phyloP scores from a whole-genome alignment of 1,140 invertebrate species.

The Nilaparvata lugens region DNA sequence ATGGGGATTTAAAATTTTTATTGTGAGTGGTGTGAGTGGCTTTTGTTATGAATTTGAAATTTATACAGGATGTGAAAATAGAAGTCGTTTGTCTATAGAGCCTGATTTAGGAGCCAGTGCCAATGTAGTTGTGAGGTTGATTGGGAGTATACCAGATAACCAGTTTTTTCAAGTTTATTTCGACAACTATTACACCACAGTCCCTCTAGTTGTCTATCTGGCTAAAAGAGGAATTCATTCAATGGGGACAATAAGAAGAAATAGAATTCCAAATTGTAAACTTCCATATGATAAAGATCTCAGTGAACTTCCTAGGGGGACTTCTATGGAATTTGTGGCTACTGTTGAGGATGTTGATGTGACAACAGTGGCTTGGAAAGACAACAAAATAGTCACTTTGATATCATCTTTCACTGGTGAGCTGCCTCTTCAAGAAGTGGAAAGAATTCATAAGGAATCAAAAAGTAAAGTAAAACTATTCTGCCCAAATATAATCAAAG shows the following conservation, averaged over 20 bases:
- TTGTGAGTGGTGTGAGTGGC: constrained; percentile 32
- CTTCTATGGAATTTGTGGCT: background rate
- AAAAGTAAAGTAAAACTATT: background rate
- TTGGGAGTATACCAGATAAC: constrained; percentile 13
- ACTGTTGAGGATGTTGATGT: constrained; percentile 13
- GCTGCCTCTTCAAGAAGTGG: background rate
- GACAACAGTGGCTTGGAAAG: constrained; percentile 13
- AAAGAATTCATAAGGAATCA: constrained; percentile 5
- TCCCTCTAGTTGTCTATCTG: constrained; percentile 22
- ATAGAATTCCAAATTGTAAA: constrained; percentile 23
- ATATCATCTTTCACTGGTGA: background rate
- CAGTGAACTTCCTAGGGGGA: constrained; percentile 8
- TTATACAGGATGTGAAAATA: constrained; percentile 26
- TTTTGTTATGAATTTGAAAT: constrained; percentile 33
- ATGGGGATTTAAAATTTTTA: too few relatives aligned
- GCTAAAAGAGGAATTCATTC: constrained; percentile 21
- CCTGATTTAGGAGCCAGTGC: constrained; percentile 19
- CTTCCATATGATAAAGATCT: constrained; percentile 19
- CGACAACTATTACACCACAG: constrained; percentile 21
- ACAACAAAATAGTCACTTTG: constrained; percentile 7
- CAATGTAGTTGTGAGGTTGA: constrained; percentile 22
- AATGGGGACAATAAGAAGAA: constrained; percentile 22
- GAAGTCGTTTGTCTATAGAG: background rate
- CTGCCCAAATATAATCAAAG: constrained; percentile 4
- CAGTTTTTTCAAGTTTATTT: constrained; percentile 20